Evolutionary conservation across 2,888 invertebrate species (phyloP).

Genomic region (Hemaris fuciformis): DNA sequence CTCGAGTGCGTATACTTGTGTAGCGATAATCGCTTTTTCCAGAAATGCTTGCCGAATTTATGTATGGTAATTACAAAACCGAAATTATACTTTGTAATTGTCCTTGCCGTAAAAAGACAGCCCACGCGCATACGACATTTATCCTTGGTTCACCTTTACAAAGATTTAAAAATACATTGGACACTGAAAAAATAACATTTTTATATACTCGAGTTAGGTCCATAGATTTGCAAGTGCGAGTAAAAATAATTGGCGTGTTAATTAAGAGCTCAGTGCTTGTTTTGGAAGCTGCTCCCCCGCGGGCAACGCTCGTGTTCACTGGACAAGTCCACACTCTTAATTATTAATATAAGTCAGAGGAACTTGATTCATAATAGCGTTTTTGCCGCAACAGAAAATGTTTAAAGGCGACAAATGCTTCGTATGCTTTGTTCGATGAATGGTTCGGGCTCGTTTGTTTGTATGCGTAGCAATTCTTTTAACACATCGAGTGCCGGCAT

Average conservation of each 20-base stretch:
- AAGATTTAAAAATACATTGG: neutral
- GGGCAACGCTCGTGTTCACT: constrained; percentile 38
- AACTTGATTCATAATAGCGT: constrained; percentile 22
- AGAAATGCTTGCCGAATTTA: neutral
- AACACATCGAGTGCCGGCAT: neutral
- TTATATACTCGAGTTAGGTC: neutral
- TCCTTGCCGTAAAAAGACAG: neutral
- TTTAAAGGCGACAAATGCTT: constrained; percentile 8
- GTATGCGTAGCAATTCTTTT: neutral
- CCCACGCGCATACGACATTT: neutral
- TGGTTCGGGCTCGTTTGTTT: neutral
- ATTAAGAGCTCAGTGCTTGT: constrained; percentile 51
- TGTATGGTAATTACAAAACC: neutral
- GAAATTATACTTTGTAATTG: neutral
- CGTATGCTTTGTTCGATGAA: constrained; percentile 2
- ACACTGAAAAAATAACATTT: neutral
- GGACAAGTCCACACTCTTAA: constrained; percentile 29
- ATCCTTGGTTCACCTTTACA: neutral
- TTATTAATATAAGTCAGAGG: constrained; percentile 47
- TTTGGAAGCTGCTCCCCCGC: constrained; percentile 37
- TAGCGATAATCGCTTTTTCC: neutral
- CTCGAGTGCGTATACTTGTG: neutral
- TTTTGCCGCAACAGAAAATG: neutral
- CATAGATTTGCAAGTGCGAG: constrained; percentile 15
- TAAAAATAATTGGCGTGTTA: constrained; percentile 41